phyloP scores from a whole-genome alignment of 1,140 invertebrate species.

The Saxidomus purpurata region DNA sequence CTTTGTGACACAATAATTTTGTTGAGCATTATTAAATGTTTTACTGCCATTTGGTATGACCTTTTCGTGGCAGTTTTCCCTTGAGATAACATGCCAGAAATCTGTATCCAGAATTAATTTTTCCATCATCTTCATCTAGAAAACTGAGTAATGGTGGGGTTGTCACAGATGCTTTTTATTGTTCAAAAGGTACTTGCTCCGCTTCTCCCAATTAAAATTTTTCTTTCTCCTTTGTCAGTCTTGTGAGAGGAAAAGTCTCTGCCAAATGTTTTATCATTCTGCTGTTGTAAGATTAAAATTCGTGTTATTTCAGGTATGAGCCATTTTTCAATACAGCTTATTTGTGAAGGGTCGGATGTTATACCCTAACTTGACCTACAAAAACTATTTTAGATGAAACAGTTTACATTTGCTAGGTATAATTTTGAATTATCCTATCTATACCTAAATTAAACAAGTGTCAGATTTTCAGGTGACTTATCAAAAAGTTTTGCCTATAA shows the following conservation, averaged over 20 bases:
- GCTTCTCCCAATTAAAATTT: conserved; percentile 25
- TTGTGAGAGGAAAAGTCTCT: conserved; percentile 8
- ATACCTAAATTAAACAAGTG: conserved; percentile 19
- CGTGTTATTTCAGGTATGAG: too few relatives aligned
- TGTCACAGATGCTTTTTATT: too few relatives aligned
- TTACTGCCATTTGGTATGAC: conserved; percentile 16
- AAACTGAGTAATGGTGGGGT: neutral
- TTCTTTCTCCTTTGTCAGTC: conserved; percentile 24
- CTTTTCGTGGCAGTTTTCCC: conserved; percentile 27
- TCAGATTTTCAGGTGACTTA: conserved; percentile 17
- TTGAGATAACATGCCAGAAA: conserved; percentile 25
- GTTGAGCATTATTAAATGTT: conserved; percentile 11
- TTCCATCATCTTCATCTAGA: neutral
- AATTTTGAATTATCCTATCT: conserved; percentile 25
- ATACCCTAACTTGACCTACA: conserved; percentile 39
- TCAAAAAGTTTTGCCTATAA: conserved; percentile 37
- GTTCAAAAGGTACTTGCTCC: neutral
- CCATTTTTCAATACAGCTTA: too few relatives aligned
- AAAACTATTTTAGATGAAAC: conserved; percentile 36
- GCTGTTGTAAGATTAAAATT: too few relatives aligned
- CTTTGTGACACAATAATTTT: conserved; percentile 23
- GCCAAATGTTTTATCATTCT: too few relatives aligned
- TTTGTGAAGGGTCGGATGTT: too few relatives aligned
- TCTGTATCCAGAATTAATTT: conserved; percentile 36
- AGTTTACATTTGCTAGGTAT: conserved; percentile 35